Conservation (phyloP, 2,113 vertebrate species). For the Anarhynchus alexandrinus region DNA sequence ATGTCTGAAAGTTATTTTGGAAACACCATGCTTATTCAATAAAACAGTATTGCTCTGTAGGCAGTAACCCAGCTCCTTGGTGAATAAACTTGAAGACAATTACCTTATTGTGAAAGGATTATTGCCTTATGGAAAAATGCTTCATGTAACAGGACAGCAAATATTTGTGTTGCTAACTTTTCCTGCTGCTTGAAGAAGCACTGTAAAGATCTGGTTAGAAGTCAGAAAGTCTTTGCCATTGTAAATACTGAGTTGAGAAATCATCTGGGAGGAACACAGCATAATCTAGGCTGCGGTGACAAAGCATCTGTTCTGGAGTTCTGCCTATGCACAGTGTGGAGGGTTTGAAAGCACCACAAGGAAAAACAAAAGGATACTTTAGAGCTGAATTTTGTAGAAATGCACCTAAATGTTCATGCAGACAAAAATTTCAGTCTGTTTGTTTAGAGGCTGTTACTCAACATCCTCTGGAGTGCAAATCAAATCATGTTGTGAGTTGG, state of each 20-base stretch:
- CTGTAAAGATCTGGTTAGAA: neutral
- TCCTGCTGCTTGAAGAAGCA: neutral
- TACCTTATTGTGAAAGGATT: neutral
- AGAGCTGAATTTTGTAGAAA: neutral
- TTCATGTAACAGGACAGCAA: neutral
- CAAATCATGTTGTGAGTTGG: neutral
- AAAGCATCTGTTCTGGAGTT: constrained; percentile 2
- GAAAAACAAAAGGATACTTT: neutral
- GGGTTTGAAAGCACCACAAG: neutral
- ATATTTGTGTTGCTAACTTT: neutral
- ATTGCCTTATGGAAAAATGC: neutral
- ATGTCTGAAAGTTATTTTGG: neutral
- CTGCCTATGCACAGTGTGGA: neutral
- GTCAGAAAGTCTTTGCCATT: neutral
- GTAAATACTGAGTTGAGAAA: neutral
- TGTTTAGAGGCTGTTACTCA: neutral
- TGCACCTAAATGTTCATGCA: neutral
- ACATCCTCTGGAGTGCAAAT: neutral
- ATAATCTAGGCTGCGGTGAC: neutral
- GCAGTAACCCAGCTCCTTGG: neutral
- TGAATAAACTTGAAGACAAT: constrained; percentile 15
- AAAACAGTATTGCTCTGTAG: neutral
- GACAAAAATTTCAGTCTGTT: neutral
- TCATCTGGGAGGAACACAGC: neutral
- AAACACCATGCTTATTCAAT: neutral